A percentile compares a stretch with the other conserved stretches of the same genome.
These are phyloP conservation scores for Hephaestus fuliginosus DNA, from an alignment of 2,797 vertebrate genomes.

Conservation along the genomic window DNA sequence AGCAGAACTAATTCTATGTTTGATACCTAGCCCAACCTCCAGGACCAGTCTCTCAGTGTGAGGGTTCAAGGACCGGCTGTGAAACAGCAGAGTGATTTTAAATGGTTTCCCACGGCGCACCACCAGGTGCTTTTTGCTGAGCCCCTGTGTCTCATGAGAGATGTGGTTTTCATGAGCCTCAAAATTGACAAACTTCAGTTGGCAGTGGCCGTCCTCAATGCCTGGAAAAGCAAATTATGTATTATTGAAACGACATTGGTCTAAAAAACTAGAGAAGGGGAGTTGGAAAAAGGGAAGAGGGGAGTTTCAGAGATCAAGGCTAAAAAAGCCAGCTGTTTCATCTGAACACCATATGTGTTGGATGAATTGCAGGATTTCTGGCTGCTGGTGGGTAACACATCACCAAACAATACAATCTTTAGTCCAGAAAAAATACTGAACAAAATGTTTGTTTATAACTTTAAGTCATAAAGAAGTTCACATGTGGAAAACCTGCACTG, in stretches of 20 bases:
- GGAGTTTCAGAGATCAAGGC: neutral
- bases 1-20: neutral
- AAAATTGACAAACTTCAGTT: constrained; percentile 70
- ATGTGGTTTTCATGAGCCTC: constrained; percentile 62
- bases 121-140: constrained; percentile 71
- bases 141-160: constrained; percentile 72
- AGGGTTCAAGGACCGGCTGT: constrained; percentile 30
- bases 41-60: constrained; percentile 52
- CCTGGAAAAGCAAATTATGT: constrained; percentile 22
- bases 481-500: neutral
- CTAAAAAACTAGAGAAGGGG: neutral
- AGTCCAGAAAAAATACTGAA: neutral
- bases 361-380: neutral
- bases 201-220: neutral
- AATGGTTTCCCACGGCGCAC: constrained; percentile 77
- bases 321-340: neutral
- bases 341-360: neutral
- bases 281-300: neutral
- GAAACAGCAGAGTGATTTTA: constrained; percentile 71
- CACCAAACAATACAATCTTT: neutral
- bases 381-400: neutral
- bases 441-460: too few relatives aligned
- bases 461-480: too few relatives aligned
- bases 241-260: neutral
- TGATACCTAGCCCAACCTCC: constrained; percentile 67